Percentiles rank a stretch among this genome's conserved stretches.
Evolutionary conservation across 1,140 invertebrate species (phyloP).

Genomic region (Drosophila paulistorum): DNA sequence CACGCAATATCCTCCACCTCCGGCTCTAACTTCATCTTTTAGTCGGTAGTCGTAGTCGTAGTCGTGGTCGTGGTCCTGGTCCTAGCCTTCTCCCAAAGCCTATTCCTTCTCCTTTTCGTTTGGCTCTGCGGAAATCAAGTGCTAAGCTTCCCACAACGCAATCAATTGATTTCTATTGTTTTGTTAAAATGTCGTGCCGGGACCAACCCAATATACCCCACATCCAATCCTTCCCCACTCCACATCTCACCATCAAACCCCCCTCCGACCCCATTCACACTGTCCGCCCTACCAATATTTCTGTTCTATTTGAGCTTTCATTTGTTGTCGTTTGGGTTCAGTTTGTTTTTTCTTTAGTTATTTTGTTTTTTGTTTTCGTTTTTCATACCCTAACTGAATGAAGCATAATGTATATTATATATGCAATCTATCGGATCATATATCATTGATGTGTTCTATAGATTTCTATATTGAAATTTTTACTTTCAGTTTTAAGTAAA

Average conservation of each 20-base stretch:
- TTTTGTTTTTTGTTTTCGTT: constrained; percentile 9
- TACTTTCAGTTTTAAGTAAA: too few species aligned
- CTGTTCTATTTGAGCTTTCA: constrained; percentile 59
- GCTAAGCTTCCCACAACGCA: constrained; percentile 80
- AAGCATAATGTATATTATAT: not conserved
- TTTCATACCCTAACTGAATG: not conserved
- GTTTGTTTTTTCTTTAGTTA: constrained; percentile 23
- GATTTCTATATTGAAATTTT: too few species aligned
- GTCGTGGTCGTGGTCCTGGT: not conserved
- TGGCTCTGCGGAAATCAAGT: constrained; percentile 69
- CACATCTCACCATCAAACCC: not conserved
- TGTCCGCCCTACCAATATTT: constrained; percentile 47
- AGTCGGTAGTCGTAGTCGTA: not conserved
- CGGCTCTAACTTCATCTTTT: not conserved
- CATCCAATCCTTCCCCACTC: not conserved
- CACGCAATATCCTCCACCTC: constrained; percentile 50
- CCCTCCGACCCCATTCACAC: not conserved
- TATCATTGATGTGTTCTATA: too few species aligned
- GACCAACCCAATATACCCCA: constrained; percentile 21
- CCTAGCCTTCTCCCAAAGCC: constrained; percentile 1
- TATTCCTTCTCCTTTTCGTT: constrained; percentile 3
- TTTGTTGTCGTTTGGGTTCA: constrained; percentile 42
- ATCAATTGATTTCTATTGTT: constrained; percentile 82
- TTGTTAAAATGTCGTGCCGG: constrained; percentile 76
- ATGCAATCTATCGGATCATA: too few species aligned